These are phyloP conservation scores for Paguma larvata DNA, from an alignment of 2,797 vertebrate species.

Conservation along the genomic window DNA sequence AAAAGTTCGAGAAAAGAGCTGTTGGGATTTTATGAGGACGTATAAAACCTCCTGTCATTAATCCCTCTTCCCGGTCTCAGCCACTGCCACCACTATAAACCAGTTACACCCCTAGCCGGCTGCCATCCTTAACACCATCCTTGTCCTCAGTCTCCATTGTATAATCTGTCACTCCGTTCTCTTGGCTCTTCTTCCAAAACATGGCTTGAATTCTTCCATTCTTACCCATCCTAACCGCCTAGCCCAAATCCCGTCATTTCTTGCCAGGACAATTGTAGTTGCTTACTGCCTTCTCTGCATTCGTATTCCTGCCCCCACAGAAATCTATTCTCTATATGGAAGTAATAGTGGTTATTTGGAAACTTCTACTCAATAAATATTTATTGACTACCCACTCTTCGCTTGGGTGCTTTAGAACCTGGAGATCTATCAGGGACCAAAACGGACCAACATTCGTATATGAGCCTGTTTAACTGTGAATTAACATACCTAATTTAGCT, in stretches of 20 bases:
- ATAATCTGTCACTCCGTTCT: neutral
- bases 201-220: neutral
- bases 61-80: neutral
- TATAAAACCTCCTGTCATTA: neutral
- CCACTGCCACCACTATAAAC: neutral
- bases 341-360: neutral
- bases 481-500: neutral
- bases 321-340: neutral
- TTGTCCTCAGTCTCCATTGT: fast-evolving
- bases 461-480: neutral
- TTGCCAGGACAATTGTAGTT: neutral
- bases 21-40: neutral
- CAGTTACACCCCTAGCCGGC: fast-evolving
- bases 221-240: neutral
- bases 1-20: neutral
- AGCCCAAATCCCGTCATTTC: neutral
- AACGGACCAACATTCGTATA: neutral
- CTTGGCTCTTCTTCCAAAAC: neutral
- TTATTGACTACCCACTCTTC: neutral
- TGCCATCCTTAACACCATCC: fast-evolving
- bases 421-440: neutral
- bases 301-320: neutral
- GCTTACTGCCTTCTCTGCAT: neutral
- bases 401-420: neutral
- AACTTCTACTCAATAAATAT: neutral